Base-by-base conservation (phyloP, 1,140 invertebrate genomes). In the Parasteatoda tepidariorum region DNA sequence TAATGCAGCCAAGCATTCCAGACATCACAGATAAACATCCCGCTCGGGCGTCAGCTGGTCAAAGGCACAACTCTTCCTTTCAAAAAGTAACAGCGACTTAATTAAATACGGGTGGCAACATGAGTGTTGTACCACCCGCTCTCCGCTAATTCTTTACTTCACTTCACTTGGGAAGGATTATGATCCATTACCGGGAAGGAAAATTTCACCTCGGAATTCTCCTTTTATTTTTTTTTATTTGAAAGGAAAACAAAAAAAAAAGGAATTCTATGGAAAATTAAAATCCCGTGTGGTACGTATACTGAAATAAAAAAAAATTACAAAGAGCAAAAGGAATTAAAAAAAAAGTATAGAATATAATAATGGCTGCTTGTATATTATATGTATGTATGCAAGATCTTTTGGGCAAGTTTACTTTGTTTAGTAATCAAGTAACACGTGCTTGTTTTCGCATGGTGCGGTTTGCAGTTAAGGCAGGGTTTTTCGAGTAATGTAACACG, bases 71-170 rank as follows among this genome's bases (percentile, higher is more conserved):
- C 62, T 79, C 75, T 79, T 79, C 75, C 75, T 67, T 79, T 79
- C 75, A 79, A 79, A 79, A 79, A 79, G 75, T 79, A 79, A 79
- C 61, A 38, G 75, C 75, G 57, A 79, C 75, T 79, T 79, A 79
- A 79, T 79, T 79, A 79, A 79, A 79, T 79, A 79, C 75, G 75
- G 75, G 48, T 66, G 75, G 75, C 75, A 79, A 79, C 75, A 79
- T 59, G 75, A 79, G 75, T 79, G 61, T 41, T 34, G 71, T 18
- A 48, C 30, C 38, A 5, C 38, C 61, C 61, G 15, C 48, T 55
- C 75, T 61, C 75, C 75, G 62, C 75, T 79, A 79, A 79, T 79
- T 79, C 75, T 79, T 68, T 79, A 66, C 75, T 76, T 76, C 75
- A 79, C 75, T 79, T 67, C 75, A 34, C 74, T 66, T 48, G 59